Base-by-base conservation (phyloP, 2,888 invertebrate species). In the Sicus ferrugineus region DNA sequence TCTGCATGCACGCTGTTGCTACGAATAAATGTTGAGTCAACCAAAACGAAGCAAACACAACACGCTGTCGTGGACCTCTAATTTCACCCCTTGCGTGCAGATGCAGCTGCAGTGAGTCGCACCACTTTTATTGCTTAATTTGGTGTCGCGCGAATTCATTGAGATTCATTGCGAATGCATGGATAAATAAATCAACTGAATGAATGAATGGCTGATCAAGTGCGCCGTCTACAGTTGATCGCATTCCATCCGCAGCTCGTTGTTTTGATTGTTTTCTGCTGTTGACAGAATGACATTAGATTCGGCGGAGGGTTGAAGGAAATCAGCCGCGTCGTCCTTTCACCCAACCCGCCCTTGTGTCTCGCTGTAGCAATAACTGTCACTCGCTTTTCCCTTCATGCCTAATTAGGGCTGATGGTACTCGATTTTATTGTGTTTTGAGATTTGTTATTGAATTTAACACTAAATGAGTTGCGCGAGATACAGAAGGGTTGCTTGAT, bases 171-270 rank as follows among this genome's bases (percentile, higher is more conserved):
- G 59, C 59, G 31, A 54, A 28, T 48, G 19, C 59, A 23, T 34
- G 59, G 46, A 58, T 59, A 59, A 67, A 59, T 46, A 67, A 67
- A 67, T 58, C 34, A 61, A 26, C 14, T n/a, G n/a, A n/a, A n/a
- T 26, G 28, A 16, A 42, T 42, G n/a, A 42, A 42, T 42, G 54
- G 26, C n/a, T n/a, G n/a, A n/a, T 28, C 54, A 26, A 54, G 26
- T 28, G 26, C n/a, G n/a, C 28, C 14, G 54, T 14, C 28, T 23
- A 54, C 23, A 23, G 23, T 54, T 54, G 54, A 54, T 54, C 26
- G 54, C 50, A 50, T 50, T n/a, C n/a, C n/a, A n/a, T n/a, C n/a
- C 21, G 19, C 6, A 21, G n/a, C 19, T 50, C 21, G 50, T n/a
- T 50, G 4, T 50, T 11, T 50, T 50, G 50, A 6, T 19, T 7